Percentiles rank a stretch among this genome's conserved stretches.
phyloP scores from a whole-genome alignment of 2,113 vertebrate species.

The Pygoscelis adeliae region DNA sequence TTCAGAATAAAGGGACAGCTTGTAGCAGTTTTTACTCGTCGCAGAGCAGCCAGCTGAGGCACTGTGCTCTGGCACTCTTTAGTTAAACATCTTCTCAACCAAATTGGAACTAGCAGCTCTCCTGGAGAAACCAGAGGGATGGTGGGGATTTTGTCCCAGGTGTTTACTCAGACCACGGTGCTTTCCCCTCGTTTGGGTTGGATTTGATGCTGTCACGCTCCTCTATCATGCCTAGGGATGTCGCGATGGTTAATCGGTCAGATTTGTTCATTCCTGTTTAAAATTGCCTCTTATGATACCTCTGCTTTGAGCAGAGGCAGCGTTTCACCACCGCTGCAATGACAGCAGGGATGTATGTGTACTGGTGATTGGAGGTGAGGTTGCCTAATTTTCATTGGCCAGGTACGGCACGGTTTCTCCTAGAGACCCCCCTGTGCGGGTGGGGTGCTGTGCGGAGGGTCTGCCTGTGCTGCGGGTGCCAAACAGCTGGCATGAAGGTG shows the following conservation, averaged over 20 bases:
- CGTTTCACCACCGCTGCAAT: accelerated
- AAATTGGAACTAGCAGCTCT: background rate
- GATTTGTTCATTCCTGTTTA: background rate
- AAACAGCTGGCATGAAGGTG: background rate
- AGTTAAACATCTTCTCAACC: background rate
- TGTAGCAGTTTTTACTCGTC: background rate
- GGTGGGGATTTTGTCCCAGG: background rate
- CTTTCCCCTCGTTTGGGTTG: background rate
- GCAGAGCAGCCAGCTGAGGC: background rate
- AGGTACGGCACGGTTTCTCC: background rate
- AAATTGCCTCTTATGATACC: background rate
- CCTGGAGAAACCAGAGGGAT: background rate
- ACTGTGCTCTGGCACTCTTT: background rate
- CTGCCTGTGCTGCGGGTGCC: background rate
- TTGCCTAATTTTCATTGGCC: background rate
- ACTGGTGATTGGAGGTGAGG: accelerated
- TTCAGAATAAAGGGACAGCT: background rate
- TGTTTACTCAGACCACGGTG: background rate
- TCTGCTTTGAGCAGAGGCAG: background rate
- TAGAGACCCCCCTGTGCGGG: background rate
- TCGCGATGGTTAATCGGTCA: background rate
- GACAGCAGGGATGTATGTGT: background rate
- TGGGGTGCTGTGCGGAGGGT: background rate
- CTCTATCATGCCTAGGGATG: accelerated
- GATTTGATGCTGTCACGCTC: background rate